Base-by-base conservation (phyloP, 2,888 invertebrate genomes). In the Melipona bicolor region DNA sequence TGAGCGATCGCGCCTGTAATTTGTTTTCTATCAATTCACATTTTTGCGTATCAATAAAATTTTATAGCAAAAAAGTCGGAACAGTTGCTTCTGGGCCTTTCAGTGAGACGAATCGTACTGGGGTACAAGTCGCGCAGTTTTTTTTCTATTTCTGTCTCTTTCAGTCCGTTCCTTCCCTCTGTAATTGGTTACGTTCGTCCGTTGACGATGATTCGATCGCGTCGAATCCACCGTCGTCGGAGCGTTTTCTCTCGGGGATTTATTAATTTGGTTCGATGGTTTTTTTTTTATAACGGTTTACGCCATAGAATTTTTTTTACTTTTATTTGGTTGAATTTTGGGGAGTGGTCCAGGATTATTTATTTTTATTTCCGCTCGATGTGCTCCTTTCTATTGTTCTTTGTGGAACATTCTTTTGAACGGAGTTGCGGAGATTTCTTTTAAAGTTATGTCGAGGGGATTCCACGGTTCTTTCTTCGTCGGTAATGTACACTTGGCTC, bases 211-310 rank as follows among this genome's bases (percentile, higher is more conserved):
- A 17, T 24, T 0, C 43, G 36, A 36, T 36, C 21, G 13, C 3
- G 11, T 36, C n/a, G 65, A 43, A 36, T 36, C n/a, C 5, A 17
- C 36, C 32, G 19, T 36, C 17, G 19, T 27, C 5, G 5, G 6
- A 19, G 15, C 36, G 9, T 36, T 36, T 36, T 6, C 36, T 5
- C 64, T 56, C 52, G 36, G 4, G 0, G 59, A 56, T 71, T 59
- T 71, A 32, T 59, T 71, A 59, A 71, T 71, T 36, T 88, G 88
- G 89, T 83, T 87, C 49, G 19, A 4, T 24, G 49, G 24, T n/a
- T 36, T 36, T 36, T 36, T 36, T 36, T 32, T 4, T 0, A 0
- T 32, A 32, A 4, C 32, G 32, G 32, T 32, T 32, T 32, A 32
- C 4, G 4, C 9, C 36, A 9, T 36, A 9, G 36, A 43, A 43